Conservation (phyloP, 2,888 invertebrate species). For the Cephonodes hylas region DNA sequence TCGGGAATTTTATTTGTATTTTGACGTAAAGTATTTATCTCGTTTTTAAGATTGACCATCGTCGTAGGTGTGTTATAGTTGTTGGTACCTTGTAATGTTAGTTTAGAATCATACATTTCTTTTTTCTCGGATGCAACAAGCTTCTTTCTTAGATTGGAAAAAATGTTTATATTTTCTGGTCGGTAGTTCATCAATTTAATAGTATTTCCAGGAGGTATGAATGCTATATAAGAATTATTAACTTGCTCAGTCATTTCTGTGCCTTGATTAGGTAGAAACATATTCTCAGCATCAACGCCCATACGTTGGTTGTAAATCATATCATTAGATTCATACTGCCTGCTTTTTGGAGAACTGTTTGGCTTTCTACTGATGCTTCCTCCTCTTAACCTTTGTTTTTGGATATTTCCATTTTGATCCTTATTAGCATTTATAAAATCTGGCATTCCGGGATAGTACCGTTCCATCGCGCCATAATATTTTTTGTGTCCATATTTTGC, state of each 20-base stretch:
- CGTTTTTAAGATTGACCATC: too few relatives aligned
- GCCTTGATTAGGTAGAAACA: not conserved
- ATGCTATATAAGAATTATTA: not conserved
- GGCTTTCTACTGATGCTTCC: not conserved
- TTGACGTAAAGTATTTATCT: too few relatives aligned
- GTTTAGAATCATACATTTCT: too few relatives aligned
- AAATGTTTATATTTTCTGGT: not conserved
- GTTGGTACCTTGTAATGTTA: too few relatives aligned
- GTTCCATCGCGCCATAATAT: conserved; percentile 36
- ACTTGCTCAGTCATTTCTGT: not conserved
- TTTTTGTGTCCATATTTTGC: conserved; percentile 60
- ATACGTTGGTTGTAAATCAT: not conserved
- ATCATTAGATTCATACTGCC: not conserved
- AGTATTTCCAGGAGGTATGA: not conserved
- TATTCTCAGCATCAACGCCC: not conserved
- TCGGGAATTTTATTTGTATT: too few relatives aligned
- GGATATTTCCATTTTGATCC: too few relatives aligned
- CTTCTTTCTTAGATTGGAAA: too few relatives aligned
- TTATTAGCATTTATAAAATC: not conserved
- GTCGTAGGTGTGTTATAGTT: too few relatives aligned
- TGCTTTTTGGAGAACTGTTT: too few relatives aligned
- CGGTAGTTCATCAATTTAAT: not conserved
- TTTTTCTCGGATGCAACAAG: not conserved
- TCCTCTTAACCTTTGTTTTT: not conserved
- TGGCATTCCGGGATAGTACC: conserved; percentile 16